phyloP scores from a whole-genome alignment of 2,888 invertebrate genomes.

The Chymomyza procnemis region DNA sequence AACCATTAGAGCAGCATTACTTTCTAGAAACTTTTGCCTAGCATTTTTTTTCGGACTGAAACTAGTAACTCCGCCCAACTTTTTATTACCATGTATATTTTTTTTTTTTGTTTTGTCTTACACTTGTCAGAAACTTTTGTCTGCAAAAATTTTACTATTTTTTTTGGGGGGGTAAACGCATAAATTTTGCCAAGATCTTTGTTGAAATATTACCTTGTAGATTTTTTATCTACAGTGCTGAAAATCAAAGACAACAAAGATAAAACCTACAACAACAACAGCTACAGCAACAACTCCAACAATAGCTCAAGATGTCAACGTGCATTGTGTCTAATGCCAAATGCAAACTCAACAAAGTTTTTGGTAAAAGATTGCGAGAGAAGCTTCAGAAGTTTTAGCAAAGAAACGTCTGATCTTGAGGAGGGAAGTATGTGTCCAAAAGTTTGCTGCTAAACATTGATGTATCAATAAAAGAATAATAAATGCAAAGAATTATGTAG shows the following conservation, averaged over 20 bases:
- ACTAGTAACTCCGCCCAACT: not conserved
- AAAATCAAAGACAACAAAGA: constrained; percentile 26
- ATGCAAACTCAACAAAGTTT: not conserved
- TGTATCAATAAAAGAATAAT: too few relatives aligned
- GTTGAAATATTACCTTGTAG: constrained; percentile 18
- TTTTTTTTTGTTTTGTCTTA: too few relatives aligned
- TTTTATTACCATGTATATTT: not conserved
- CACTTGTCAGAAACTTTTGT: constrained; percentile 6
- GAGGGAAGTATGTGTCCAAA: too few relatives aligned
- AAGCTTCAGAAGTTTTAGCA: too few relatives aligned
- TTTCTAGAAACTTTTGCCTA: constrained; percentile 3
- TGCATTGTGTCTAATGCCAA: not conserved
- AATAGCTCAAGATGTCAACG: not conserved
- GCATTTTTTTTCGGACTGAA: not conserved
- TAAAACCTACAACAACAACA: not conserved
- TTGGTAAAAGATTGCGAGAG: not conserved
- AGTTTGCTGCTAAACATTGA: too few relatives aligned
- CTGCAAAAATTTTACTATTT: constrained; percentile 7
- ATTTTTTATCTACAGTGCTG: constrained; percentile 18
- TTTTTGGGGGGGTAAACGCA: not conserved
- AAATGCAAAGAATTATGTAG: too few relatives aligned
- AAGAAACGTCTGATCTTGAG: too few relatives aligned
- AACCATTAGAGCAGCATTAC: constrained; percentile 52
- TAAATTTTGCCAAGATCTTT: constrained; percentile 22
- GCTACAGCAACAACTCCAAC: not conserved